phyloP scores from a whole-genome alignment of 2,888 invertebrate genomes.

The Coleophora flavipennella region DNA sequence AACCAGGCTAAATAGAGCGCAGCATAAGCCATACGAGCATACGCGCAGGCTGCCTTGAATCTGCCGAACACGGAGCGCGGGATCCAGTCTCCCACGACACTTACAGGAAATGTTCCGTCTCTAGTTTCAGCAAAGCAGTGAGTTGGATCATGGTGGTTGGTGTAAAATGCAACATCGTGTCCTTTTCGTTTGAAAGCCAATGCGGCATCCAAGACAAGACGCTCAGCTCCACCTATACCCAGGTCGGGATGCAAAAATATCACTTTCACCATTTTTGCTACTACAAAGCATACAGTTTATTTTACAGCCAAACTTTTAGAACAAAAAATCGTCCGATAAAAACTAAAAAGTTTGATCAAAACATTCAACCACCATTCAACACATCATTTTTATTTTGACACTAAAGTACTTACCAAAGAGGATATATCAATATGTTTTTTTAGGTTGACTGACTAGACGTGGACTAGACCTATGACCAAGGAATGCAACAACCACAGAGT shows the following conservation, averaged over 20 bases:
- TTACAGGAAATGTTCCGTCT: conserved; percentile 85
- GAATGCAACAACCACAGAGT: no score
- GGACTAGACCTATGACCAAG: no score
- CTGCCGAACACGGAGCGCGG: conserved; percentile 90
- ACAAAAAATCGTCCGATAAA: no score
- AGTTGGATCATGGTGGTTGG: conserved; percentile 92
- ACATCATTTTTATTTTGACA: no score
- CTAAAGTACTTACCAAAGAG: no score
- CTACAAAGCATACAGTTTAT: no score
- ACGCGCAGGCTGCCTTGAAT: conserved; percentile 93
- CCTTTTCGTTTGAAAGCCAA: conserved; percentile 87
- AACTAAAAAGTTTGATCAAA: no score
- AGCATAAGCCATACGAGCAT: conserved; percentile 93
- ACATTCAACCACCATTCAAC: no score
- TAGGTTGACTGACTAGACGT: no score
- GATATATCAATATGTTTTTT: no score
- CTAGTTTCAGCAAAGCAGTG: conserved; percentile 96
- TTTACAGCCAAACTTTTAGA: no score
- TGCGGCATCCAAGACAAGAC: conserved; percentile 96
- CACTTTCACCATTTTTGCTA: conserved; percentile 62
- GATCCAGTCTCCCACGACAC: conserved; percentile 91
- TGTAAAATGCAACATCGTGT: conserved; percentile 89
- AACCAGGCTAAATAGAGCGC: conserved; percentile 87
- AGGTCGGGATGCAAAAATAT: conserved; percentile 96
- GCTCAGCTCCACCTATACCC: conserved; percentile 98